Percentiles rank a stretch among this genome's conserved stretches.
Evolutionary conservation across 2,113 vertebrate species (phyloP).

Genomic region (Calidris pugnax): DNA sequence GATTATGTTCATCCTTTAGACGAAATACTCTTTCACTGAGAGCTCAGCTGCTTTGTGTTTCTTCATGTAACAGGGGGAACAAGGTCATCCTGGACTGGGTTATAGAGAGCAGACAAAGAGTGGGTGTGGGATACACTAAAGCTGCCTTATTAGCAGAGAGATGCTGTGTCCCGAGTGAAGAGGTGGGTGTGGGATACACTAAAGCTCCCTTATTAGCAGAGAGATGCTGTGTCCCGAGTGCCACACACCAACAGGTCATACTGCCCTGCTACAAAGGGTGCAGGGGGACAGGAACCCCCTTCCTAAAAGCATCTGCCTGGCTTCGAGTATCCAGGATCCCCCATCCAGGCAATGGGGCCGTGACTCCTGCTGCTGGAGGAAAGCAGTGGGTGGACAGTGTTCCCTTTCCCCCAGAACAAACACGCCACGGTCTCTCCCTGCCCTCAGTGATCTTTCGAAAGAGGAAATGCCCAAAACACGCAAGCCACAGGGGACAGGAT

Average conservation of each 20-base stretch:
- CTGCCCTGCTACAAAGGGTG: background rate
- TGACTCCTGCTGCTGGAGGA: background rate
- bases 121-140: background rate
- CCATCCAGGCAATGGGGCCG: background rate
- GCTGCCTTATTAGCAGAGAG: background rate
- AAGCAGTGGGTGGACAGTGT: background rate
- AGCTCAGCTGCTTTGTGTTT: background rate
- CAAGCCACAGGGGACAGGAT: background rate
- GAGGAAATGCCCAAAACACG: background rate
- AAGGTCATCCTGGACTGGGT: background rate
- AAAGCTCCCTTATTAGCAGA: background rate
- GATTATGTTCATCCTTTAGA: background rate
- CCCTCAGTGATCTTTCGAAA: background rate
- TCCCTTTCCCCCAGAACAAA: background rate
- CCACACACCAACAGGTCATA: fast-evolving
- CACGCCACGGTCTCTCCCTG: background rate
- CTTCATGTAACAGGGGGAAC: background rate
- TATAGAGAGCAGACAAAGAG: background rate
- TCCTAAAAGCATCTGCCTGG: background rate
- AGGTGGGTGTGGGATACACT: background rate
- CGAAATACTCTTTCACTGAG: background rate
- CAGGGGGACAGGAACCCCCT: background rate
- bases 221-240: background rate
- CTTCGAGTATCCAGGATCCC: background rate
- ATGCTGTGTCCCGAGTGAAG: background rate